phyloP scores from a whole-genome alignment of 2,888 invertebrate genomes.

The Dioctria rufipes region DNA sequence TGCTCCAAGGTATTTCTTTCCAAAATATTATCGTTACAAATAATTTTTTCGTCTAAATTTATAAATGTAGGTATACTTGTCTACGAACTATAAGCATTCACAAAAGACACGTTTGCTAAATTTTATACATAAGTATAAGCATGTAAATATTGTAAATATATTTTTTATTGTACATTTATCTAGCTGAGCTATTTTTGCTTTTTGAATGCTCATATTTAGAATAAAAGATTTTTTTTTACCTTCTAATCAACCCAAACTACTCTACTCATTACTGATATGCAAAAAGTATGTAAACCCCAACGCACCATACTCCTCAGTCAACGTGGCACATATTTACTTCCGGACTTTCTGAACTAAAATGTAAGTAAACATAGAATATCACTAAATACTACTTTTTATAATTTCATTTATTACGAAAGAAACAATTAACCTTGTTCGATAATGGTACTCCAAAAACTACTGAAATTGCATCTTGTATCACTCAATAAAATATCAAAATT shows the following conservation, averaged over 20 bases:
- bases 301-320: slow-evolving; percentile 15
- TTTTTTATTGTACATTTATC: slow-evolving; percentile 33
- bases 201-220: slow-evolving; percentile 44
- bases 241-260: slow-evolving; percentile 27
- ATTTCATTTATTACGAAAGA: slow-evolving; percentile 5
- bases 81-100: background rate
- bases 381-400: background rate
- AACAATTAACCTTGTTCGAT: background rate
- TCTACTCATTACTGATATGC: slow-evolving; percentile 6
- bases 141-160: slow-evolving; percentile 51
- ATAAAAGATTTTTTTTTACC: slow-evolving; percentile 9
- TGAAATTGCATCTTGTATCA: slow-evolving; percentile 9
- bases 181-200: slow-evolving; percentile 49
- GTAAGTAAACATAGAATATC: slow-evolving; percentile 30
- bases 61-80: no score
- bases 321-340: slow-evolving; percentile 5
- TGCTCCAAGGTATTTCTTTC: no score
- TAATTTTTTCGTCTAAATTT: no score
- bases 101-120: slow-evolving; percentile 29
- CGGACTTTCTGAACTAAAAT: slow-evolving; percentile 10
- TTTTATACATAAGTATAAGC: slow-evolving; percentile 18
- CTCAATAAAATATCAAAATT: slow-evolving; percentile 22
- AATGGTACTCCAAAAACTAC: slow-evolving; percentile 47
- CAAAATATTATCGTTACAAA: no score
- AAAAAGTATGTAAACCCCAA: slow-evolving; percentile 33